Conservation (phyloP, 1,140 invertebrate genomes). For the Leptoteleia sp. region DNA sequence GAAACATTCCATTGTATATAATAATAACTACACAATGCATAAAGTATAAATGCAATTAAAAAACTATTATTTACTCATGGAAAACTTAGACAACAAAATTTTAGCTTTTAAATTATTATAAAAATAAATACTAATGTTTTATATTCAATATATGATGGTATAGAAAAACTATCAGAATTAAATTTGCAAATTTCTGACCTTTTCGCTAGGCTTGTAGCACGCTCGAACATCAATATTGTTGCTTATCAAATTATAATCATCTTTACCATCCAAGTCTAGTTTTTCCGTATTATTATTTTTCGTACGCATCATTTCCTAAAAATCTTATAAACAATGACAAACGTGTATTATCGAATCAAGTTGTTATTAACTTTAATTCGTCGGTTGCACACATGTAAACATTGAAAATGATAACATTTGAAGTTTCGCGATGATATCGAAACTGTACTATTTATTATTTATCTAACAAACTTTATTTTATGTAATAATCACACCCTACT, state of each 20-base stretch:
- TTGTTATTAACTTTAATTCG: background rate
- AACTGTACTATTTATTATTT: too few species aligned
- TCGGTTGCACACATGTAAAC: conserved; percentile 25
- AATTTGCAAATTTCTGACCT: conserved; percentile 73
- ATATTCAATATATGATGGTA: too few species aligned
- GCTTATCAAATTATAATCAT: conserved; percentile 76
- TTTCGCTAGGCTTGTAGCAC: conserved; percentile 81
- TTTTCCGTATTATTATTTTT: conserved; percentile 73
- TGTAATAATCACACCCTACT: conserved; percentile 7
- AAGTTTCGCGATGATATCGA: too few species aligned
- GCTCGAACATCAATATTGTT: conserved; percentile 81
- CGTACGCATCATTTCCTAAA: conserved; percentile 75
- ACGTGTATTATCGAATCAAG: too few species aligned
- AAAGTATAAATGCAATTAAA: too few species aligned
- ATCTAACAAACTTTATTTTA: background rate
- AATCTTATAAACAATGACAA: conserved; percentile 8
- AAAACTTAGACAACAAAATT: too few species aligned
- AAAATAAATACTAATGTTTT: too few species aligned
- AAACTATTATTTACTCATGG: too few species aligned
- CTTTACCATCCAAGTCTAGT: conserved; percentile 70
- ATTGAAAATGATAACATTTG: too few species aligned
- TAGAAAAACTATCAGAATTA: background rate
- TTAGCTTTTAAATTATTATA: too few species aligned
- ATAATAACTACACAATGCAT: too few species aligned
- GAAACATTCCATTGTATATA: too few species aligned